Evolutionary conservation across 2,797 vertebrate species (phyloP).

Genomic region (Chloroceryle inda): DNA sequence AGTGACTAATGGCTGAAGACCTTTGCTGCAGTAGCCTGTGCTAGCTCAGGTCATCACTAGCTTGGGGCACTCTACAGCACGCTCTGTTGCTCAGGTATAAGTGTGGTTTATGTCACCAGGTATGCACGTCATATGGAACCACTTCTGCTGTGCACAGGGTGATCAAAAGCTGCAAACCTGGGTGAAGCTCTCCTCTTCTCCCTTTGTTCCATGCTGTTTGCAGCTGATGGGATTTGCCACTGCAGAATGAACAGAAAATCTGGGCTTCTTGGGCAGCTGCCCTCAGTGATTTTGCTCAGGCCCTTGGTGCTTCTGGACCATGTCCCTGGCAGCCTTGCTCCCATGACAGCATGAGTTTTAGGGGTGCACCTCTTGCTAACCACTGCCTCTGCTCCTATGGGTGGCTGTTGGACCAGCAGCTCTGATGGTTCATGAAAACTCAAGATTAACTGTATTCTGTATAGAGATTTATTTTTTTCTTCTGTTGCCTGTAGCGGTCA

Average conservation of each 20-base stretch:
- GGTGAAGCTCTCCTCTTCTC: rapidly evolving
- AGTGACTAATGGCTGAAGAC: neutral
- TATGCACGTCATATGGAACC: neutral
- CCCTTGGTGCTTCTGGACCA: neutral
- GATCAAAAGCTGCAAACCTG: neutral
- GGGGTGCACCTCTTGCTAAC: neutral
- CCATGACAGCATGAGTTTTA: neutral
- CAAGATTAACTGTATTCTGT: neutral
- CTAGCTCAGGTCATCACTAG: neutral
- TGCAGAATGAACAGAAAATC: neutral
- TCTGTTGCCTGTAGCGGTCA: neutral
- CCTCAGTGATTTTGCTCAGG: neutral
- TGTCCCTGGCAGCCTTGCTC: neutral
- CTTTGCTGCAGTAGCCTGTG: neutral
- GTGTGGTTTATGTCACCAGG: neutral
- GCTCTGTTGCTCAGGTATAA: constrained; percentile 26
- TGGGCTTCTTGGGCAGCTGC: neutral
- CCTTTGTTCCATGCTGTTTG: rapidly evolving
- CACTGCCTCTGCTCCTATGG: neutral
- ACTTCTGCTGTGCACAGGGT: neutral
- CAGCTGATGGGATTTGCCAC: neutral
- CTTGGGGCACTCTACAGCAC: neutral
- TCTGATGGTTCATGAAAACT: neutral
- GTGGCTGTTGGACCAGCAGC: neutral
- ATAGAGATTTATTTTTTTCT: neutral